Percentiles rank a stretch among this genome's conserved stretches.
Conservation (phyloP, 2,113 vertebrate genomes). For the Eurystomus gularis region DNA sequence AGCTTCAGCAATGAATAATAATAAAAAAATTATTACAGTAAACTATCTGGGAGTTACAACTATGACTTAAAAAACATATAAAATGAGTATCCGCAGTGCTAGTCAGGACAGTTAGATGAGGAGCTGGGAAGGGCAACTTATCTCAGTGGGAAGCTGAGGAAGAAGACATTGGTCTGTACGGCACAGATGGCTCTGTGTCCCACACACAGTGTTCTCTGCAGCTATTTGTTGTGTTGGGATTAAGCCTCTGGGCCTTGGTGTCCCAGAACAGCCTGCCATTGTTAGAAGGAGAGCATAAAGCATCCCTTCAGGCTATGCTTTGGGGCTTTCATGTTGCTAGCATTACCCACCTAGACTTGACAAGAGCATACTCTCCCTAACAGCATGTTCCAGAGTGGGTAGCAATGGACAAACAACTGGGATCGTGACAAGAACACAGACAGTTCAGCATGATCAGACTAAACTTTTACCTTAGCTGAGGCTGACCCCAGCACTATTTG, state of each 20-base stretch:
- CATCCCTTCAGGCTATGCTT: neutral
- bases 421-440: neutral
- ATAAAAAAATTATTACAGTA: neutral
- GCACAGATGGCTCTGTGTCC: neutral
- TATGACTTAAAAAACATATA: neutral
- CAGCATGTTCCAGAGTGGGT: neutral
- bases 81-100: neutral
- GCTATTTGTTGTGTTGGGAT: neutral
- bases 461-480: neutral
- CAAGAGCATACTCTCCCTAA: neutral
- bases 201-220: neutral
- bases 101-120: neutral
- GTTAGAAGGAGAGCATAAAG: neutral
- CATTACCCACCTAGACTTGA: fast-evolving
- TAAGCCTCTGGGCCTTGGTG: neutral
- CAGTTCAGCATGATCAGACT: neutral
- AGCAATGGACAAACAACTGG: neutral
- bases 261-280: neutral
- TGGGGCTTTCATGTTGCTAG: neutral
- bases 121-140: neutral
- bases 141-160: neutral
- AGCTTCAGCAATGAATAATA: neutral
- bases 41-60: neutral
- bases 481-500: neutral
- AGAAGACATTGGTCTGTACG: neutral